Evolutionary conservation across 2,888 invertebrate species (phyloP), one percentile per base, ranked within the genome.

Genomic region (Tubulanus polymorphus): DNA sequence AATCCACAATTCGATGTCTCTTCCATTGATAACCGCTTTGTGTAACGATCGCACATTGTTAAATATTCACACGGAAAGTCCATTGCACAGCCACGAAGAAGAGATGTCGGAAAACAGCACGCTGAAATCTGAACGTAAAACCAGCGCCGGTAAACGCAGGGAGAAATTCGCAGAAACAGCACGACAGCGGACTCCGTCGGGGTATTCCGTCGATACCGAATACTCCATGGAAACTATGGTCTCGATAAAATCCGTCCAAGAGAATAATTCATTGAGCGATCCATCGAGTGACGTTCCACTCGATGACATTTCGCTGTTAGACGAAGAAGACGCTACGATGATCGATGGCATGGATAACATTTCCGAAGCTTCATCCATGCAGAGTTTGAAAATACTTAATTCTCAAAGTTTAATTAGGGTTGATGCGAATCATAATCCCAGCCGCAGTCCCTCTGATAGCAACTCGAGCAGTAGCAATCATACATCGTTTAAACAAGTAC

Each of bases 11-110:
- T 67, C 67, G 53, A 68, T 69, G 1, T 58, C 61, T 28, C 83
- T 94, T 78, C 94, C 94, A 23, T 83, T 95, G 59, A 93, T 94
- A 74, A 90, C 92, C 57, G 94, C 93, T 15, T 83, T 94, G 66
- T 94, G 93, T 82, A 94, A 93, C 77, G 94, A 94, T 80, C 86
- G 90, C 56, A 90, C 91, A 57, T 84, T 94, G 71, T 82, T 74
- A 61, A 63, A 64, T 18, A 56, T 64, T 28, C 62, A 64, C 53
- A 66, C 41, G 15, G 41, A 41, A 20, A 5, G 20, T 3, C n/a
- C n/a, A n/a, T 18, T 41, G 6, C 6, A 15, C 5, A 23, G 23
- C 18, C 5, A 15, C 23, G 20, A 18, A 41, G 23, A 41, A 41
- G 41, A 41, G 23, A 41, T 8, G 6, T 20, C 18, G 15, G 6